Conservation (phyloP, 2,888 invertebrate genomes). For the Amblyteles armatorius region DNA sequence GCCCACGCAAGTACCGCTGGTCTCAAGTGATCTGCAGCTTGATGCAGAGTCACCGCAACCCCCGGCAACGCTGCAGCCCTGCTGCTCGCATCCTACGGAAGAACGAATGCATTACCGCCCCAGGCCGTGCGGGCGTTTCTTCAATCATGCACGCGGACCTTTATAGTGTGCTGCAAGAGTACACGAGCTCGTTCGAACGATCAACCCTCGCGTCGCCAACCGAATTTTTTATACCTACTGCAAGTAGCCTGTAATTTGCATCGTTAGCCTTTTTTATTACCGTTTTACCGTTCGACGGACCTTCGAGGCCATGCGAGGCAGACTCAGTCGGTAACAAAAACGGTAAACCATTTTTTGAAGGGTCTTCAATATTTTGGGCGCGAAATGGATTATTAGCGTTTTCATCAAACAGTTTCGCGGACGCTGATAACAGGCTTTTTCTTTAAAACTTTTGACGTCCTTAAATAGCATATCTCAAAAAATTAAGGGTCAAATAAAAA, state of each 20-base stretch:
- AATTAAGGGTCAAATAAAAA: too few species aligned
- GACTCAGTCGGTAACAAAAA: too few species aligned
- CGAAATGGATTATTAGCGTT: too few species aligned
- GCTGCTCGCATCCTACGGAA: slow-evolving; percentile 79
- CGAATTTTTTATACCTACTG: slow-evolving; percentile 18
- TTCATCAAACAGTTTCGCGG: neutral
- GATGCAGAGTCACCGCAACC: slow-evolving; percentile 78
- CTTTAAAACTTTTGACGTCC: too few species aligned
- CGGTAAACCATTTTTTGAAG: too few species aligned
- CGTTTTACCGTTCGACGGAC: neutral
- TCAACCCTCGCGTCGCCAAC: neutral
- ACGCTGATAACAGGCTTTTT: too few species aligned
- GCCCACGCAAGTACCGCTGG: slow-evolving; percentile 70
- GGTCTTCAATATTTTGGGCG: too few species aligned
- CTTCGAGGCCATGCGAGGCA: too few species aligned
- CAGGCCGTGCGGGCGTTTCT: neutral
- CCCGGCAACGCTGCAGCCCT: slow-evolving; percentile 76
- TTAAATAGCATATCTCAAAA: too few species aligned
- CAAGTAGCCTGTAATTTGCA: neutral
- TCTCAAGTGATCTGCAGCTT: slow-evolving; percentile 77
- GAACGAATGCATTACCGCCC: neutral
- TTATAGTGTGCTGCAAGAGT: neutral
- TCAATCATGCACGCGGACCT: neutral
- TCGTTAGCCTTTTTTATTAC: neutral
- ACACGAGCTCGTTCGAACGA: neutral